phyloP scores from a whole-genome alignment of 2,797 vertebrate species.

The Steatocranus sp. region DNA sequence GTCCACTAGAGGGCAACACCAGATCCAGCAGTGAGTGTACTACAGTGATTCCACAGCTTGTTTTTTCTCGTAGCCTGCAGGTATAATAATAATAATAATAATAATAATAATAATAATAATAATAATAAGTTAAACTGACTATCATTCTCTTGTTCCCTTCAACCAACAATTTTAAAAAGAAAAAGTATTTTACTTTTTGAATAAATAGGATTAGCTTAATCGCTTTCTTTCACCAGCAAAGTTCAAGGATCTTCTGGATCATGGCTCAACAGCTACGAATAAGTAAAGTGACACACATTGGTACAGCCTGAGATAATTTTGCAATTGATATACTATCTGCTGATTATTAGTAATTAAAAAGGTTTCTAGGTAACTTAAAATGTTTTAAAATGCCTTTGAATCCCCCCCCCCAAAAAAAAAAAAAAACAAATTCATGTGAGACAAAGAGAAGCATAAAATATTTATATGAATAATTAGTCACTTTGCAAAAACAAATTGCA shows the following conservation, averaged over 20 bases:
- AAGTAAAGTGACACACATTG: background rate
- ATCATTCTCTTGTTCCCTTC: background rate
- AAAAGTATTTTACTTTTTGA: background rate
- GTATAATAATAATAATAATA: accelerated
- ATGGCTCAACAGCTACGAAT: background rate
- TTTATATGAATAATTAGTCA: background rate
- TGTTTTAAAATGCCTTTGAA: too few relatives aligned
- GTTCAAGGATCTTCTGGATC: background rate
- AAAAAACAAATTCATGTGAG: background rate
- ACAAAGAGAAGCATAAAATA: background rate
- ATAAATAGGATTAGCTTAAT: background rate
- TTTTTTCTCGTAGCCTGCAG: background rate
- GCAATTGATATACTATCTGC: background rate
- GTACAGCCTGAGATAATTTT: background rate
- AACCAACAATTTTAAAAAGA: background rate
- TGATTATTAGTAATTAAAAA: background rate
- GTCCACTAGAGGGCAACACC: background rate
- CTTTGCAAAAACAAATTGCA: background rate
- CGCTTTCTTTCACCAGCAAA: background rate
- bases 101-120: background rate
- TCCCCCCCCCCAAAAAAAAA: too few relatives aligned
- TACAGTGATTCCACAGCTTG: background rate
- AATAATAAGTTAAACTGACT: background rate
- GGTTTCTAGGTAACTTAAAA: too few relatives aligned
- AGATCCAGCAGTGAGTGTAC: background rate